Conservation (phyloP, 2,113 vertebrate species). For the Microtus ochrogaster region DNA sequence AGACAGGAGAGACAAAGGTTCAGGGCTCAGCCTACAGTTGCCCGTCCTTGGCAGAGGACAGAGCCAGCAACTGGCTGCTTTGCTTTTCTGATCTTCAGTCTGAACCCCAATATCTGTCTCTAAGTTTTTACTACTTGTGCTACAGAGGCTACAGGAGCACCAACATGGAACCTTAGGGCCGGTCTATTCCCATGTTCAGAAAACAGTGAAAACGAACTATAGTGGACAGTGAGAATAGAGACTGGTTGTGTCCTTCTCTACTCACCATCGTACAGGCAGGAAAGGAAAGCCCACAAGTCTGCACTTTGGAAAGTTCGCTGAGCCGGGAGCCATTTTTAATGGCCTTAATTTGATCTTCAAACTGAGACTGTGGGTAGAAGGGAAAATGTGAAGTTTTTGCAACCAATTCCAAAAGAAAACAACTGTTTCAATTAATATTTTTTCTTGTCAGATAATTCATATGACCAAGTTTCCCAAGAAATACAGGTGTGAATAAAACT, state of each 20-base stretch:
- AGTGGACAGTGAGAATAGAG: background rate
- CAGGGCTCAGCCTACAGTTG: too few relatives aligned
- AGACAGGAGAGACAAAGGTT: too few relatives aligned
- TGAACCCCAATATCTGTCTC: too few relatives aligned
- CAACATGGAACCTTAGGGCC: background rate
- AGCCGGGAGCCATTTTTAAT: conserved; percentile 83
- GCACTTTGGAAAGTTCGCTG: conserved; percentile 76
- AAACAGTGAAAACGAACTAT: background rate
- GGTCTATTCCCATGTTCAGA: too few relatives aligned
- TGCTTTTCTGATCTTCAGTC: too few relatives aligned
- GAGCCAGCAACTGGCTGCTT: too few relatives aligned
- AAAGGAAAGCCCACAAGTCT: conserved; percentile 62
- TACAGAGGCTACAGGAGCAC: background rate
- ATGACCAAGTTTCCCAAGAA: background rate
- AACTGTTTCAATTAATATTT: background rate
- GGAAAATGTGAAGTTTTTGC: background rate
- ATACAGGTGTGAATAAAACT: background rate
- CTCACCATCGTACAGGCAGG: conserved; percentile 83
- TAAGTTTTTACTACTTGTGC: too few relatives aligned
- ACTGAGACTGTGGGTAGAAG: conserved; percentile 85
- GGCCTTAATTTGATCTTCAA: conserved; percentile 87
- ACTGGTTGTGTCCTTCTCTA: background rate
- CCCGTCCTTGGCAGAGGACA: too few relatives aligned
- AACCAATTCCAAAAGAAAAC: conserved; percentile 1
- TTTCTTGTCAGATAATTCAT: background rate